These are phyloP conservation scores for Xiphophorus couchianus DNA, from an alignment of 2,113 vertebrate genomes.

Conservation along the genomic window DNA sequence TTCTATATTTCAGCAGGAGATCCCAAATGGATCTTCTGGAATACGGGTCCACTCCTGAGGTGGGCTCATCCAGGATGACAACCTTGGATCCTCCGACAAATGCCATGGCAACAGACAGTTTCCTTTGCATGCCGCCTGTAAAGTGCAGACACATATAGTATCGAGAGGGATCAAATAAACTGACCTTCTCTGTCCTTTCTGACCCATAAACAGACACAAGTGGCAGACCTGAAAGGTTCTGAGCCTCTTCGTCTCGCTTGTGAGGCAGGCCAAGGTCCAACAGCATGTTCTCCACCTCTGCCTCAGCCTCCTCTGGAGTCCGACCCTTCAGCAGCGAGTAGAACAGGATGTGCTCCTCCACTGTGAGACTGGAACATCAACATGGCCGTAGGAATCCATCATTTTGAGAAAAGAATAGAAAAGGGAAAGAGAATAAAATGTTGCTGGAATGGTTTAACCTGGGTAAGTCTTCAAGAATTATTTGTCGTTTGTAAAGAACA, in stretches of 20 bases:
- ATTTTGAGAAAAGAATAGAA: not conserved
- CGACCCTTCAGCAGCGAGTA: slow-evolving; percentile 89
- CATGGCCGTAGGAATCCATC: not conserved
- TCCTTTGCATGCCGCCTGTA: slow-evolving; percentile 89
- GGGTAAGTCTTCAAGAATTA: no score
- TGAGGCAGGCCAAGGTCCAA: slow-evolving; percentile 87
- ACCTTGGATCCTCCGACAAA: slow-evolving; percentile 88
- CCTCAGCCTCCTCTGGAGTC: slow-evolving; percentile 81
- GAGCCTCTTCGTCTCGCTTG: slow-evolving; percentile 89
- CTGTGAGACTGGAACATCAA: slow-evolving; percentile 76
- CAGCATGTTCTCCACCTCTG: slow-evolving; percentile 88
- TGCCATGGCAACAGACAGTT: slow-evolving; percentile 89
- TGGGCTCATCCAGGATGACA: slow-evolving; percentile 91
- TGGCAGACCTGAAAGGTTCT: slow-evolving; percentile 89
- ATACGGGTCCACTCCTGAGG: slow-evolving; percentile 92
- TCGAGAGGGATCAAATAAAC: not conserved
- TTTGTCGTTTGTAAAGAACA: no score
- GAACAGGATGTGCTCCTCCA: slow-evolving; percentile 88
- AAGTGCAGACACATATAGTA: not conserved
- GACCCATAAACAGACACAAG: not conserved
- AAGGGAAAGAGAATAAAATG: no score
- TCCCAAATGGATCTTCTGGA: slow-evolving; percentile 91
- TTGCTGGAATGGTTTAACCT: not conserved
- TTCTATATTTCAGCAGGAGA: slow-evolving; percentile 86
- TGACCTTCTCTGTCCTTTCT: no score